Conservation (phyloP, 1,140 invertebrate species). For the Rhizoglyphus robini region DNA sequence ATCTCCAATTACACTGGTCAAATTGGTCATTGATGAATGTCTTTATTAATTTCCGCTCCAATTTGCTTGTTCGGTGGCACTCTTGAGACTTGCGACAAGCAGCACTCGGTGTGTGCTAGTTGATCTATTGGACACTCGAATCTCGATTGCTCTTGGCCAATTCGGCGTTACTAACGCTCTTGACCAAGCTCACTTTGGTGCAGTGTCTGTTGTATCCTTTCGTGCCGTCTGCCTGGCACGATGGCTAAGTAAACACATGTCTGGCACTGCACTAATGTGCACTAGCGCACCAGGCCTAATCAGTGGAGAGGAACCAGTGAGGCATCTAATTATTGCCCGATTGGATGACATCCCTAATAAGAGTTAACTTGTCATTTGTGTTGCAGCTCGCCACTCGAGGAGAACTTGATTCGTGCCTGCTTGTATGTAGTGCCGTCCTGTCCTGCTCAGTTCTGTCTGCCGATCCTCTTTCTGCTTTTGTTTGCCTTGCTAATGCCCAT, state of each 20-base stretch:
- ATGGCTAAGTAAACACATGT: background rate
- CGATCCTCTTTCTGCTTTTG: background rate
- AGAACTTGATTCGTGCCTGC: background rate
- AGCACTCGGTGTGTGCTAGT: too few species aligned
- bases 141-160: too few species aligned
- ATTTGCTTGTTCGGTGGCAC: too few species aligned
- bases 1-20: slow-evolving; percentile 1
- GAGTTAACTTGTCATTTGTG: slow-evolving; percentile 15
- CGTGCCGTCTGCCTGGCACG: background rate
- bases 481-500: slow-evolving; percentile 9
- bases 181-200: too few species aligned
- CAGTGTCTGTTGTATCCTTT: background rate
- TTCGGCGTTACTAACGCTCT: too few species aligned
- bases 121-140: too few species aligned
- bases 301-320: background rate
- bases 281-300: background rate
- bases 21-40: background rate
- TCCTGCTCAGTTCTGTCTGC: background rate
- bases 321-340: slow-evolving; percentile 12
- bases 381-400: too few species aligned
- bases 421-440: background rate
- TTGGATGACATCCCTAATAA: slow-evolving; percentile 11
- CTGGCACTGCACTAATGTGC: background rate
- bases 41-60: slow-evolving; percentile 1
- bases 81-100: background rate